Conservation (phyloP, 2,797 vertebrate genomes). For the Sebastes reedi region DNA sequence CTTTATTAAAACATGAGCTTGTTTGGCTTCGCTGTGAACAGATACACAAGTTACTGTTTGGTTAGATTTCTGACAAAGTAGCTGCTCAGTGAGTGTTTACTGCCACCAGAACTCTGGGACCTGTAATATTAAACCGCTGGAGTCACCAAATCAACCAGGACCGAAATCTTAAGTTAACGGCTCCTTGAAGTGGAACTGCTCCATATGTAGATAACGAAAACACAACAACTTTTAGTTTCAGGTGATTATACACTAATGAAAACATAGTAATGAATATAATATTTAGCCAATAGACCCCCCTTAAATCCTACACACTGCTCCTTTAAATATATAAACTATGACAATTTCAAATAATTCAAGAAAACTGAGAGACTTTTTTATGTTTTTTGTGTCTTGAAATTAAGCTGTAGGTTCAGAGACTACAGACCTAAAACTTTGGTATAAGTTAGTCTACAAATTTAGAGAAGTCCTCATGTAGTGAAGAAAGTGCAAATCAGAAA, state of each 20-base stretch:
- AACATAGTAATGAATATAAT: no score
- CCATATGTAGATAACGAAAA: no score
- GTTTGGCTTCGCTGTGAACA: background rate
- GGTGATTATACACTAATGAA: no score
- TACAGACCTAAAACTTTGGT: background rate
- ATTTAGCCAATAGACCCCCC: no score
- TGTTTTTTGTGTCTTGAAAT: background rate
- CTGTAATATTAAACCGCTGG: background rate
- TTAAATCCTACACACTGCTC: no score
- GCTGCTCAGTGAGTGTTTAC: background rate
- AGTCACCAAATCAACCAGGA: background rate
- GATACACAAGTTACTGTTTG: background rate
- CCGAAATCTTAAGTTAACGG: background rate
- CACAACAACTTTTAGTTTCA: no score
- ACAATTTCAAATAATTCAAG: background rate
- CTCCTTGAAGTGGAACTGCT: no score
- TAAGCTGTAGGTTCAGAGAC: background rate
- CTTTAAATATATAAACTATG: background rate
- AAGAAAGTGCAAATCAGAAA: background rate
- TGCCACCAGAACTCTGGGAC: background rate
- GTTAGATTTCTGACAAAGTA: background rate
- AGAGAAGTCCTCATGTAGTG: background rate
- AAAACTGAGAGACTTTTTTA: background rate
- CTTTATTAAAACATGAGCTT: conserved; percentile 14
- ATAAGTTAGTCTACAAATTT: background rate